Evolutionary conservation across 2,113 vertebrate species (phyloP).

Genomic region (Onychostruthus taczanowskii): DNA sequence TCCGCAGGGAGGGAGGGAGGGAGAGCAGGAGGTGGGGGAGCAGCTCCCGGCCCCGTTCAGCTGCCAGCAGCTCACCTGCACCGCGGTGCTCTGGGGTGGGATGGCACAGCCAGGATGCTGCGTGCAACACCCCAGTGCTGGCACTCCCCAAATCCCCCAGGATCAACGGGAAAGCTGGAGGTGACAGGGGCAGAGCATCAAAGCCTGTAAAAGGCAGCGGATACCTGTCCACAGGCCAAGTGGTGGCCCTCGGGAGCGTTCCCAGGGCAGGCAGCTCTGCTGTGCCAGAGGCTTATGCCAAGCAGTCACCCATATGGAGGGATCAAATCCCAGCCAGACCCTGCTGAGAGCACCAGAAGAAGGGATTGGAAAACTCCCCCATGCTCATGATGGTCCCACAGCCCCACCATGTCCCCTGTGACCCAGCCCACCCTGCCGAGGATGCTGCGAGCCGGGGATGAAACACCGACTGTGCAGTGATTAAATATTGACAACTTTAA

Average conservation of each 20-base stretch:
- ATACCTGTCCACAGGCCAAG: neutral
- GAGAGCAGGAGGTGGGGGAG: neutral
- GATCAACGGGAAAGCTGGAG: neutral
- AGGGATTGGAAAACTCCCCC: neutral
- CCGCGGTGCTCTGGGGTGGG: neutral
- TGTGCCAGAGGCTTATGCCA: neutral
- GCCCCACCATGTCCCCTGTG: accelerated
- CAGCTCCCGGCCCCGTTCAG: neutral
- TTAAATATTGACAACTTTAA: neutral
- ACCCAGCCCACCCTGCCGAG: accelerated
- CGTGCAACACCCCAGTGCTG: accelerated
- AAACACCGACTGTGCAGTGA: neutral
- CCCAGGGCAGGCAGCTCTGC: neutral
- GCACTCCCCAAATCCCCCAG: neutral
- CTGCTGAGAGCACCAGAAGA: neutral
- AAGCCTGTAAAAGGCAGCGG: neutral
- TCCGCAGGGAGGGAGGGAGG: neutral
- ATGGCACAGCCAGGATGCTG: neutral
- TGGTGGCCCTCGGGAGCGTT: accelerated
- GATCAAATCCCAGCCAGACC: neutral
- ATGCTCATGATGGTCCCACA: neutral
- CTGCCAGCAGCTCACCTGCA: constrained; percentile 22
- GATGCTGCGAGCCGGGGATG: neutral
- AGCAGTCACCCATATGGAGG: neutral
- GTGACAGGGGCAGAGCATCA: neutral